Base-by-base conservation (phyloP, 1,140 invertebrate genomes). In the Papilio polytes region DNA sequence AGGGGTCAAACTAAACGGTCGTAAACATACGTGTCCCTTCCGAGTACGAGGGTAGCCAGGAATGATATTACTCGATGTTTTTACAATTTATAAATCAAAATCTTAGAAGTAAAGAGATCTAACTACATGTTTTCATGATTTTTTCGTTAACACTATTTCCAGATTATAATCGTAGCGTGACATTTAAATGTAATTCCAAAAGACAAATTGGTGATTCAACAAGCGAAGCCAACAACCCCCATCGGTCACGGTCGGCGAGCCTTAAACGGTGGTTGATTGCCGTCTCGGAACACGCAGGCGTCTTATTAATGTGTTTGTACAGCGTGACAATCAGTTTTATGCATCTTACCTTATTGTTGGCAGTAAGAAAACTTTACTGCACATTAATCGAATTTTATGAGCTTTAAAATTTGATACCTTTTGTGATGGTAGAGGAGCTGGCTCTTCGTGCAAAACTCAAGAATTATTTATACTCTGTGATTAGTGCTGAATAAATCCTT, bases 261-360 rank as follows among this genome's bases (percentile, higher is more conserved):
- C 51, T 31, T 44, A 63, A 80, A 74, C 76, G 70, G 66, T 73
- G 76, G 78, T 82, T 81, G 81, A 84, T 85, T 82, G 83, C 31
- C 48, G 78, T 80, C 74, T 80, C 53, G 78, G 56, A 66, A 70
- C 76, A 70, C 81, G 82, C 80, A 86, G 90, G 89, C 90, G 87
- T 86, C 89, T 76, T 85, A 85, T 88, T 91, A 87, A 88, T 87
- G 82, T 83, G 70, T 81, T 83, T 84, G 83, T 80, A 81, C 20
- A 82, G 79, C 81, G 81, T 87, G 83, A 87, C 83, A 84, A 74
- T 74, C 85, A 85, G 83, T 86, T 86, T 73, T 36, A 84, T 84
- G 85, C 87, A 87, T 63, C 59, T 63, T 22, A 22, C 56, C 56
- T 59, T 59, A 59, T 59, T 59, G n/a, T n/a, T 7, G 18, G 13